These are phyloP conservation scores for Ageneiosus marmoratus DNA, from an alignment of 2,113 vertebrate species.

Conservation along the genomic window DNA sequence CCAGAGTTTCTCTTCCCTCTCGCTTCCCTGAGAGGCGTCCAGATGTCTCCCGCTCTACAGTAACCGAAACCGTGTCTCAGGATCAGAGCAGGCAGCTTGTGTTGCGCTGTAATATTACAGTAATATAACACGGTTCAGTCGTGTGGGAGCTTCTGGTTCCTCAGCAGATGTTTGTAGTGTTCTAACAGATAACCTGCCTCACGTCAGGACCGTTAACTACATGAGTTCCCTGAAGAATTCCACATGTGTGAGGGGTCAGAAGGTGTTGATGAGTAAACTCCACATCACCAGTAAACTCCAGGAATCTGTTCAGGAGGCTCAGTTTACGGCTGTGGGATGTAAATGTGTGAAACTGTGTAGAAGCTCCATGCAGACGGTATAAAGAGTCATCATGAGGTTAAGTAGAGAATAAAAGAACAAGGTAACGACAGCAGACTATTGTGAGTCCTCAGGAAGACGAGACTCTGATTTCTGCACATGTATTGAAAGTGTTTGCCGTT, in stretches of 20 bases:
- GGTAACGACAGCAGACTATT: too few species aligned
- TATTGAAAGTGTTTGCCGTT: background rate
- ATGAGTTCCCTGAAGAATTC: background rate
- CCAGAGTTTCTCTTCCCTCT: background rate
- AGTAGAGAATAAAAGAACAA: background rate
- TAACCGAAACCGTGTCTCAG: background rate
- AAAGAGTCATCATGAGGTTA: background rate
- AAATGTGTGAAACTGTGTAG: too few species aligned
- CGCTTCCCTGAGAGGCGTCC: background rate
- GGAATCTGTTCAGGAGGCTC: background rate
- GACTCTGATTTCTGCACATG: background rate
- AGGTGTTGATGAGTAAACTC: background rate
- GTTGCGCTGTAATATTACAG: background rate
- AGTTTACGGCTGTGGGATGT: too few species aligned
- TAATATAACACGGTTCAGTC: background rate
- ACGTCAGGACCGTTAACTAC: background rate
- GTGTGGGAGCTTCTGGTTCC: background rate
- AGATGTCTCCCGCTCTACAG: background rate
- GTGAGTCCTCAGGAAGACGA: conserved; percentile 23
- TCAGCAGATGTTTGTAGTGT: background rate
- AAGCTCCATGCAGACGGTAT: too few species aligned
- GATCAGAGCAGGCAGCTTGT: background rate
- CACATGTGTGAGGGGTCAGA: background rate
- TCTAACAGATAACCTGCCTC: background rate
- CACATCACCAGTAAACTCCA: too few species aligned